Evolutionary conservation across 2,113 vertebrate species (phyloP), one percentile per base, ranked within the genome.

Genomic region (Scortum barcoo): DNA sequence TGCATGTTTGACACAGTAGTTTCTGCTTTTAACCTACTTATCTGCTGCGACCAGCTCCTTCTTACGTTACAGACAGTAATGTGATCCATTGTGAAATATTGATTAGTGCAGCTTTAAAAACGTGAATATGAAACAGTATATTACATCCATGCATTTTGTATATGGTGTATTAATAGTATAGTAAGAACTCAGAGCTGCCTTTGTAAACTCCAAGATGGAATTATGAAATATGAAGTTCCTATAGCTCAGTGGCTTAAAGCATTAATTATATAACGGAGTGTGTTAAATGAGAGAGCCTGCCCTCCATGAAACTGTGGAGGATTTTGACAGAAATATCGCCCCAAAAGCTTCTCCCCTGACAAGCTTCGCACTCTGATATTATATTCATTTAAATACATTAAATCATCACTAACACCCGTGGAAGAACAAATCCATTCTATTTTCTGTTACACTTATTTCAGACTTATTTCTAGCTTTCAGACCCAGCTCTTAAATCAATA

Each of bases 311-410:
- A 86, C 86, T 77, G 84, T 87, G 87, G 88, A 93, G 82, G 89
- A 92, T 85, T 89, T 72, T 91, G 89, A 93, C 91, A 90, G 88
- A 91, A 93, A 89, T 86, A 90, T 86, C 69, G 80, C 89, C 87
- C 88, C 58, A 46, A 80, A 91, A 92, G 89, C 81, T 65, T 89
- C 82, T 91, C 90, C 85, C 82, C 12, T 77, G 88, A 85, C 87
- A 87, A 86, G 78, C 77, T 84, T n/a, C 5, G 17, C 17, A 30
- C 85, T 85, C 86, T 81, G 84, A 90, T 91, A 91, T 86, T 91
- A 91, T 91, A 92, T 92, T 91, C 72, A 94, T 92, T 91, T 91
- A 89, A 91, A 92, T 91, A 89, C 86, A 92, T 93, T 90, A 88
- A 94, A 88, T 90, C 78, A 89, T 88, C 75, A 74, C 87, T 88